Evolutionary conservation across 1,140 invertebrate genomes (phyloP).

Genomic region (Drosophila sturtevanti): DNA sequence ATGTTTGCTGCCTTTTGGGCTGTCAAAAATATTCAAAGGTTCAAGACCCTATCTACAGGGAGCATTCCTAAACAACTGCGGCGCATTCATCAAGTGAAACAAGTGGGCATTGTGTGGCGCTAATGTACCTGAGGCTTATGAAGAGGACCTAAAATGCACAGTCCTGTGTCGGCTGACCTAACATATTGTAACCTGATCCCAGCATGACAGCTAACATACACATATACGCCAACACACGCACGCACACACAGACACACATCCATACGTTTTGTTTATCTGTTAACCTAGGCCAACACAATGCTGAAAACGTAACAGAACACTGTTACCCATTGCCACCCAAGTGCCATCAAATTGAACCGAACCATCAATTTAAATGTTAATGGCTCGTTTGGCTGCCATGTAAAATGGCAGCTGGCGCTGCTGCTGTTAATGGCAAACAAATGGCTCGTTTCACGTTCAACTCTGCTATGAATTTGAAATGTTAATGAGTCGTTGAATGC

Average conservation of each 20-base stretch:
- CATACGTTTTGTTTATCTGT: slow-evolving; percentile 44
- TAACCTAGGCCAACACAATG: slow-evolving; percentile 45
- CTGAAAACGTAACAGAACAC: neutral
- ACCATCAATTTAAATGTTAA: slow-evolving; percentile 70
- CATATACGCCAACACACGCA: neutral
- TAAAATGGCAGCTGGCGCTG: slow-evolving; percentile 36
- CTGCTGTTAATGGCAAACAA: slow-evolving; percentile 64
- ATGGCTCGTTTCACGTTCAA: slow-evolving; percentile 62
- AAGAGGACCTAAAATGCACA: slow-evolving; percentile 1
- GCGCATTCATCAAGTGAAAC: neutral
- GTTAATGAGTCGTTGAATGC: slow-evolving; percentile 68
- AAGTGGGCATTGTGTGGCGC: slow-evolving; percentile 1
- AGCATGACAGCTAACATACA: slow-evolving; percentile 8
- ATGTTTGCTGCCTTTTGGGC: neutral
- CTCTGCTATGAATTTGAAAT: slow-evolving; percentile 66
- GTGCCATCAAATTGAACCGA: slow-evolving; percentile 24
- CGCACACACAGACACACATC: neutral
- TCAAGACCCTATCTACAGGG: neutral
- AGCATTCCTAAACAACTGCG: neutral
- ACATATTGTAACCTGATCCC: neutral
- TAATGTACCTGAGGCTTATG: slow-evolving; percentile 1
- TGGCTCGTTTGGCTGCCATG: slow-evolving; percentile 54
- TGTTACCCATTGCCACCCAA: slow-evolving; percentile 34
- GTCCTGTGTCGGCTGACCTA: neutral
- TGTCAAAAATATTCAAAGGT: too few relatives aligned